These are phyloP conservation scores for Eumaeus atala DNA, from an alignment of 1,140 invertebrate species.

Conservation along the genomic window DNA sequence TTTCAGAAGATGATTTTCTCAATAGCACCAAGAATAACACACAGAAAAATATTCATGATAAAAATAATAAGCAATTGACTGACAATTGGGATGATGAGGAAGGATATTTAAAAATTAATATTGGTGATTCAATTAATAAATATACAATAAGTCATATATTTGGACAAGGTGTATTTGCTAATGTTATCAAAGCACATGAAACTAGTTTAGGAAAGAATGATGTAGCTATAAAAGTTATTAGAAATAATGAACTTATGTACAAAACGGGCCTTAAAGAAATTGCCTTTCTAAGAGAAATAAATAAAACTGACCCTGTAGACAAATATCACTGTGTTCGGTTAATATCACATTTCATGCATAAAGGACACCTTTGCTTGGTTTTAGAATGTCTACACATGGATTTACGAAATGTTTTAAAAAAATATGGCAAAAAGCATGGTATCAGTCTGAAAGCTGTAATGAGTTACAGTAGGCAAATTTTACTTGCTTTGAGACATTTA, in stretches of 20 bases:
- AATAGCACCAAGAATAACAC: conserved; percentile 1
- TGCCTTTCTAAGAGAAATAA: conserved; percentile 93
- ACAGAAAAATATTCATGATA: conserved; percentile 80
- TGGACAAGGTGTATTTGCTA: conserved; percentile 98
- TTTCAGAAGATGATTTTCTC: conserved; percentile 59
- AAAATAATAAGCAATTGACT: conserved; percentile 74
- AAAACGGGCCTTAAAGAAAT: conserved; percentile 98
- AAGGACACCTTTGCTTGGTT: conserved; percentile 97
- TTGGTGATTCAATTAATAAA: conserved; percentile 93
- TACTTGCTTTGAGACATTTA: conserved; percentile 93
- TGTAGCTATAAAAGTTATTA: conserved; percentile 98
- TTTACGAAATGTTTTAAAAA: conserved; percentile 93
- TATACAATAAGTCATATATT: conserved; percentile 97
- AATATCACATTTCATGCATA: conserved; percentile 93
- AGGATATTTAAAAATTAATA: conserved; percentile 96
- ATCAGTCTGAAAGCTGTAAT: conserved; percentile 98
- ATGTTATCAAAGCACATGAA: conserved; percentile 95
- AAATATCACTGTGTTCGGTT: conserved; percentile 96
- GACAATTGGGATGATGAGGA: conserved; percentile 99
- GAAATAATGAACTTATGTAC: conserved; percentile 99
- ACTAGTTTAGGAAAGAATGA: conserved; percentile 87
- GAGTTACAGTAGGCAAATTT: conserved; percentile 96
- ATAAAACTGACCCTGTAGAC: conserved; percentile 97
- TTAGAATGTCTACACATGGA: conserved; percentile 97
- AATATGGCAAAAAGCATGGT: conserved; percentile 98